phyloP scores from a whole-genome alignment of 2,888 invertebrate species.

The Tryphoninae sp. region DNA sequence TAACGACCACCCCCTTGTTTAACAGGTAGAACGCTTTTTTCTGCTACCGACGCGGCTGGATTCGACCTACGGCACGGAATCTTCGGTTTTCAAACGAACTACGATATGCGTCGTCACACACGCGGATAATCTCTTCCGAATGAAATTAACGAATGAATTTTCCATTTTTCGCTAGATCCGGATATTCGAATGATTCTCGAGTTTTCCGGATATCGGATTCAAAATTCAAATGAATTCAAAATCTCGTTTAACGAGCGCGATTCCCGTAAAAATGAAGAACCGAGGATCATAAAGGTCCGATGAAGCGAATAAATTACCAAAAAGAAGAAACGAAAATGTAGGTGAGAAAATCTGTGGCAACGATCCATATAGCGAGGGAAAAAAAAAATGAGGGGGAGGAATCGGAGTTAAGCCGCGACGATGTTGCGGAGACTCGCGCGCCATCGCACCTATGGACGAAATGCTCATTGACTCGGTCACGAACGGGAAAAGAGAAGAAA shows the following conservation, averaged over 20 bases:
- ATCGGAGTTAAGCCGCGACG: conserved; percentile 73
- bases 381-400: conserved; percentile 56
- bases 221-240: neutral
- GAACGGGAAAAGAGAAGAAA: conserved; percentile 67
- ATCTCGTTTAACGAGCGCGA: neutral
- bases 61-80: conserved; percentile 47
- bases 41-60: conserved; percentile 5
- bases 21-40: conserved; percentile 24
- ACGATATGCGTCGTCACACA: conserved; percentile 73
- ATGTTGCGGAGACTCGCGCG: conserved; percentile 76
- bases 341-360: conserved; percentile 40
- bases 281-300: neutral
- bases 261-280: neutral
- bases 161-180: neutral
- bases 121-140: conserved; percentile 54
- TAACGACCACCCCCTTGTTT: conserved; percentile 45
- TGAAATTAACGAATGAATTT: conserved; percentile 67
- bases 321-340: conserved; percentile 52
- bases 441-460: conserved; percentile 55
- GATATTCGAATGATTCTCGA: neutral
- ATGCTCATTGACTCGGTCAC: conserved; percentile 77
- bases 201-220: no score
- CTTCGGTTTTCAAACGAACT: conserved; percentile 18
- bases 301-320: neutral
- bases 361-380: conserved; percentile 15